Evolutionary conservation across 2,797 vertebrate genomes (phyloP).

Genomic region (Labeo calbasu): DNA sequence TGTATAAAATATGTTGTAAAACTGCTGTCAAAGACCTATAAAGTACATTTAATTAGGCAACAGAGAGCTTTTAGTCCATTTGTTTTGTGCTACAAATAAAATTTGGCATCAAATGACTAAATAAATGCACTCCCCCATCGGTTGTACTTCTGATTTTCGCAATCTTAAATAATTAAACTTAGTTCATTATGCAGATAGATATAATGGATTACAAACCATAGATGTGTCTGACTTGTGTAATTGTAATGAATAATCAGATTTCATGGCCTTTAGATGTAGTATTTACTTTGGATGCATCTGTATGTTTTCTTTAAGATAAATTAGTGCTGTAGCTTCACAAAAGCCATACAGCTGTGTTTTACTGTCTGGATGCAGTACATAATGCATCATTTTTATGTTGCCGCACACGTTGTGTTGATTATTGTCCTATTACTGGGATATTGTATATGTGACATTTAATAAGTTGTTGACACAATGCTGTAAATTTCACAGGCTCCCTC

Average conservation of each 20-base stretch:
- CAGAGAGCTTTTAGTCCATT: neutral
- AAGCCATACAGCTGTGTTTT: neutral
- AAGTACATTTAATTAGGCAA: neutral
- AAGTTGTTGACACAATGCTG: neutral
- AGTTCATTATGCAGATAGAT: too few relatives aligned
- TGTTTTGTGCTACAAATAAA: neutral
- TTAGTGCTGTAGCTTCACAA: neutral
- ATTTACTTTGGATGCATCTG: neutral
- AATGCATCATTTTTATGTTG: neutral
- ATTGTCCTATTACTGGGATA: conserved; percentile 2
- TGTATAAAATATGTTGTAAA: neutral
- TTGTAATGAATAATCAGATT: neutral
- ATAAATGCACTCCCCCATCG: neutral
- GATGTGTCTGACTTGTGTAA: neutral
- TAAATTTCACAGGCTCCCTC: conserved; percentile 1
- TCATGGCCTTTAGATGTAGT: neutral
- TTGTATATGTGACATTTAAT: conserved; percentile 1
- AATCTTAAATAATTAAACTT: neutral
- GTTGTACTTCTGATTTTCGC: neutral
- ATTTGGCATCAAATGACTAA: neutral
- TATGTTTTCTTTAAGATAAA: neutral
- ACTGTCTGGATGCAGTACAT: neutral
- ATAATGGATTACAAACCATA: neutral
- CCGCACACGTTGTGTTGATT: neutral
- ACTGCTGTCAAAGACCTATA: neutral